Conservation (phyloP, 2,888 invertebrate genomes). For the Serrognathus titanus region DNA sequence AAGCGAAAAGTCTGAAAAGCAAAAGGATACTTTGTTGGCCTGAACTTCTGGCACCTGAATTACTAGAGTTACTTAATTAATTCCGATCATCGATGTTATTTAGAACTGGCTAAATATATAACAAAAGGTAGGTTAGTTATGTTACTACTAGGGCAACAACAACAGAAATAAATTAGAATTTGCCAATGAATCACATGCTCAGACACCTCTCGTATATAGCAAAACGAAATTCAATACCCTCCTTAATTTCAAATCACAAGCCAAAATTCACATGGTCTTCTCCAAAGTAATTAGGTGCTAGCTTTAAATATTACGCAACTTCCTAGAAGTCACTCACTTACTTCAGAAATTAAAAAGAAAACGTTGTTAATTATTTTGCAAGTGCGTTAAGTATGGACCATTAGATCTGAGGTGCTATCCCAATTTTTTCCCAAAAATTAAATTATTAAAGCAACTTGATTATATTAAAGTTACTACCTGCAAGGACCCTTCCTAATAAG, state of each 20-base stretch:
- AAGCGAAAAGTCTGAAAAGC: background rate
- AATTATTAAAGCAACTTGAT: slow-evolving; percentile 14
- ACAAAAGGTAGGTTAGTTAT: slow-evolving; percentile 19
- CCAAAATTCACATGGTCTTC: background rate
- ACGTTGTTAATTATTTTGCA: no score
- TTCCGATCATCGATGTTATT: slow-evolving; percentile 15
- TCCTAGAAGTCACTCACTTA: no score
- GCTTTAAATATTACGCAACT: no score
- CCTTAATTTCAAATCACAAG: background rate
- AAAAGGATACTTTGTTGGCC: background rate
- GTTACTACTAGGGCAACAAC: background rate
- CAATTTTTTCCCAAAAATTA: background rate
- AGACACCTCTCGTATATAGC: background rate
- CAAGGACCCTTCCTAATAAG: slow-evolving; percentile 56
- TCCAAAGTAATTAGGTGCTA: no score
- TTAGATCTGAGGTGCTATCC: background rate
- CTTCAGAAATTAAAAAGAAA: no score
- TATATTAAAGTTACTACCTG: slow-evolving; percentile 47
- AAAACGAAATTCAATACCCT: background rate
- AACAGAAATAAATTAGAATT: background rate
- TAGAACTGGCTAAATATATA: slow-evolving; percentile 6
- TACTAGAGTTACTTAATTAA: background rate
- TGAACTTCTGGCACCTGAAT: slow-evolving; percentile 2
- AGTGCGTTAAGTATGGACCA: no score
- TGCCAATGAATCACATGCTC: background rate